Base-by-base conservation (phyloP, 2,113 vertebrate genomes). In the Aphelocoma coerulescens region DNA sequence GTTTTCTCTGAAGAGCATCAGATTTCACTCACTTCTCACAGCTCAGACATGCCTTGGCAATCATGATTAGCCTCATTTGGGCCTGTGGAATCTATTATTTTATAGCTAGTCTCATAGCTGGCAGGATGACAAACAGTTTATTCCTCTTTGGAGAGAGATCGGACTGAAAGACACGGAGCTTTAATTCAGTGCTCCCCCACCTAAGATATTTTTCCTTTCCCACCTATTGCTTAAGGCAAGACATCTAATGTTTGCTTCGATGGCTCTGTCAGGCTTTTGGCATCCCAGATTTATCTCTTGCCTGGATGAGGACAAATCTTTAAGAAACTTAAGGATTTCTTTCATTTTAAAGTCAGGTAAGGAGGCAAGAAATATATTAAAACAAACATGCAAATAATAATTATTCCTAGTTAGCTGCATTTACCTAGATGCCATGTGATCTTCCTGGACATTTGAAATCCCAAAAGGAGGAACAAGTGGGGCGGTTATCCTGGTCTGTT, bases 1-100 rank as follows among this genome's bases (percentile, higher is more conserved):
- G 88, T 93, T 97, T 96, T 94, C 95, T 97, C 92, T 92, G 83
- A 93, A 92, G 93, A 97, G 92, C 91, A 93, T 97, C 96, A 96
- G 88, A 95, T 96, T 97, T 95, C 95, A 71, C 82, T 95, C 73
- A 75, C 76, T 96, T 93, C 88, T 93, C 91, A 86, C 83, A 91
- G 95, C 76, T 74, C 85, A 93, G 96, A 89, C 96, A 94, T 96
- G 95, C 92, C 92, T 96, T 95, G 95, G 95, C 96, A 95, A 94
- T 96, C 93, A 82, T 75, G 88, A 96, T 96, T 93, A 96, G 92
- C 88, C 83, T 96, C 91, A 93, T 96, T 93, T 96, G 80, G 92
- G 80, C 88, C 96, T 84, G 89, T 94, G 96, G 93, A 97, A 97
- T 95, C 96, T 91, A 92, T 95, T 96, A 93, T 96, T 96, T 92